Evolutionary conservation across 2,797 vertebrate genomes (phyloP).

Genomic region (Bucorvus abyssinicus): DNA sequence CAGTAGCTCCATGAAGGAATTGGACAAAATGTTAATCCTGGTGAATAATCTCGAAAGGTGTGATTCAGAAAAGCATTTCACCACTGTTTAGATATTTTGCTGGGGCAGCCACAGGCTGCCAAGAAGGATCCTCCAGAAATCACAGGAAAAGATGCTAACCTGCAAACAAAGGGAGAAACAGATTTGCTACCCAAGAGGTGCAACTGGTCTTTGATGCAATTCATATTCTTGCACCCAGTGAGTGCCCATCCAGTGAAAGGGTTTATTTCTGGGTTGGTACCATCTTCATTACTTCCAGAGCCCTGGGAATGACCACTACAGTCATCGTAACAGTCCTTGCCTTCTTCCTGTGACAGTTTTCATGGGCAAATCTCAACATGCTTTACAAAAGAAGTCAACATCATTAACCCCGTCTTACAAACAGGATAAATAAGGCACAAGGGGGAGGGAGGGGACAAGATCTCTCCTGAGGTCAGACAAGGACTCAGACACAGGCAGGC

Average conservation of each 20-base stretch:
- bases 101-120: not conserved
- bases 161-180: not conserved
- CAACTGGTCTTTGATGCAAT: not conserved
- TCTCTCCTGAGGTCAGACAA: not conserved
- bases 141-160: not conserved
- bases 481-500: not conserved
- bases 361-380: not conserved
- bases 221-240: not conserved
- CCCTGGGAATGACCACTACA: not conserved
- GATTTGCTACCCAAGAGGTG: not conserved
- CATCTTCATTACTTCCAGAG: not conserved
- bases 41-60: not conserved
- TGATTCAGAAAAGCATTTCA: not conserved
- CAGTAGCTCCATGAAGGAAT: not conserved
- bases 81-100: not conserved
- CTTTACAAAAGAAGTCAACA: slow-evolving; percentile 26
- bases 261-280: not conserved
- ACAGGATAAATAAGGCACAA: not conserved
- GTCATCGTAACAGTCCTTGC: not conserved
- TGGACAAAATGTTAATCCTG: not conserved
- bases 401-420: not conserved
- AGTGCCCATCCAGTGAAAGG: not conserved
- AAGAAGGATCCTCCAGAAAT: not conserved
- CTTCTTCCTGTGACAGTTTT: slow-evolving; percentile 22
- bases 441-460: not conserved